Conservation (phyloP, 1,140 invertebrate species). For the Oedothorax gibbosus region DNA sequence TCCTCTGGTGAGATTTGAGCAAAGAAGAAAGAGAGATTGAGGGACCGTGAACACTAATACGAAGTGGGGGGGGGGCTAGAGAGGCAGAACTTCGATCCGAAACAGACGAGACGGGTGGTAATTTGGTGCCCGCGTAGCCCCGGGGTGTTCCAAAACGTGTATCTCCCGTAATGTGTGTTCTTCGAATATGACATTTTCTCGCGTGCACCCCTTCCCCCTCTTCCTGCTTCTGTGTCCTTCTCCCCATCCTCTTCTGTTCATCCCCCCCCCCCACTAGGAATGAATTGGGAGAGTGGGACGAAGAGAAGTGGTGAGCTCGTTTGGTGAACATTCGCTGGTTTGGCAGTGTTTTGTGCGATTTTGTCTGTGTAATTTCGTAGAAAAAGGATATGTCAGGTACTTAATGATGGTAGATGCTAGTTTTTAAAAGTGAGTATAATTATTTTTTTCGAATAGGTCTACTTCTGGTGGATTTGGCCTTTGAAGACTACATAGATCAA, state of each 20-base stretch:
- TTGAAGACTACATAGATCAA: no score
- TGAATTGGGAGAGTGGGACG: slow-evolving; percentile 20
- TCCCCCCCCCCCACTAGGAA: slow-evolving; percentile 17
- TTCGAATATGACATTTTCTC: slow-evolving; percentile 60
- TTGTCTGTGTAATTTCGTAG: no score
- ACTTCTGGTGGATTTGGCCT: no score
- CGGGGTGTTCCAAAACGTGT: slow-evolving; percentile 49
- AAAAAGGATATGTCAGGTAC: no score
- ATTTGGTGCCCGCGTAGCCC: slow-evolving; percentile 29
- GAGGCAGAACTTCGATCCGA: slow-evolving; percentile 20
- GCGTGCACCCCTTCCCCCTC: not conserved
- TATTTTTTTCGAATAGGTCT: no score
- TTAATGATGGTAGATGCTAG: no score
- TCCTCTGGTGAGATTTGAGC: not conserved
- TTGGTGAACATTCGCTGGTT: no score
- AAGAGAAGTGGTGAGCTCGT: not conserved
- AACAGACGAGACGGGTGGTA: slow-evolving; percentile 18
- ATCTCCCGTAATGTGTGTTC: slow-evolving; percentile 60
- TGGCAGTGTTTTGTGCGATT: no score
- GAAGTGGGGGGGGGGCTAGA: not conserved
- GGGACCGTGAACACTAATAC: slow-evolving; percentile 7
- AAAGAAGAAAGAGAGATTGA: not conserved
- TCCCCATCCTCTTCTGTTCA: not conserved
- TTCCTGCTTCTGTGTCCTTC: not conserved
- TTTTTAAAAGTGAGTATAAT: no score